Evolutionary conservation across 1,140 invertebrate species (phyloP).

Genomic region (Bombus waltoni): DNA sequence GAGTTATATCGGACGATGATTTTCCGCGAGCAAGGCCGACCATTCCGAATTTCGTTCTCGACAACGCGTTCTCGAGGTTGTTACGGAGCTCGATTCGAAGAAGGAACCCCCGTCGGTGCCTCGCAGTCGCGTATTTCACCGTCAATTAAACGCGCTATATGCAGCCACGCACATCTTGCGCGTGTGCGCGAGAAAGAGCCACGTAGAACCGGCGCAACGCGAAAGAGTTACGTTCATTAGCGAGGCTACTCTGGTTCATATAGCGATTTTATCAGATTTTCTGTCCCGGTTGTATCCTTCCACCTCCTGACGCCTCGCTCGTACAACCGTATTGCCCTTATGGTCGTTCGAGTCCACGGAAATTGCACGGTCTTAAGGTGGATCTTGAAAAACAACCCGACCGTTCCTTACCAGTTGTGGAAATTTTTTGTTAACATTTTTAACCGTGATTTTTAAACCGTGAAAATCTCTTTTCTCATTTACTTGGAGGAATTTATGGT

Average conservation of each 20-base stretch:
- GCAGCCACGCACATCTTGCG: conserved; percentile 43
- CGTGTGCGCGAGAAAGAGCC: conserved; percentile 32
- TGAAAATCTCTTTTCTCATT: no score
- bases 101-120: conserved; percentile 61
- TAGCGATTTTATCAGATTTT: conserved; percentile 74
- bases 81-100: conserved; percentile 9
- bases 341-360: neutral
- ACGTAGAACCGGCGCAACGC: conserved; percentile 45
- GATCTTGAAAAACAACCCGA: neutral
- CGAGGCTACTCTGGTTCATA: conserved; percentile 44
- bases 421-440: no score
- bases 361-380: neutral
- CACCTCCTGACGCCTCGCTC: conserved; percentile 32
- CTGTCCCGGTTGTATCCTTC: conserved; percentile 58
- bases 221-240: conserved; percentile 74
- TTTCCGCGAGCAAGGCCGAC: neutral
- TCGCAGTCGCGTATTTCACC: conserved; percentile 65
- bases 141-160: conserved; percentile 72
- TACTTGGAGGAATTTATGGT: no score
- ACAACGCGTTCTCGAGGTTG: conserved; percentile 7
- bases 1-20: neutral
- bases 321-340: neutral
- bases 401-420: neutral
- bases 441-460: no score
- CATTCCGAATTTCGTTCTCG: conserved; percentile 16